phyloP scores from a whole-genome alignment of 2,113 vertebrate genomes.

The Carassius carassius region DNA sequence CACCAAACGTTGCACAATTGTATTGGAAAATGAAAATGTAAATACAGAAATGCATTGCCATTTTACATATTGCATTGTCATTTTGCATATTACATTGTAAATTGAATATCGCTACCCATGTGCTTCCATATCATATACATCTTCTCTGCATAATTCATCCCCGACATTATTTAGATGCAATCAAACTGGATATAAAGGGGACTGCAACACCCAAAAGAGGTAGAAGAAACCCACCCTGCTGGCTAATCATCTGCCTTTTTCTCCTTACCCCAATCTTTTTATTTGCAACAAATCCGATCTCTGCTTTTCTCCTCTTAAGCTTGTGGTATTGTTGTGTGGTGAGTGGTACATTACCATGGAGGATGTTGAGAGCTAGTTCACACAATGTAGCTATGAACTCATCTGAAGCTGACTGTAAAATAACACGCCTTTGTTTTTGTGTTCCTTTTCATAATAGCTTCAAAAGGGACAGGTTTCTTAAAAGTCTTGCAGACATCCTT shows the following conservation, averaged over 20 bases:
- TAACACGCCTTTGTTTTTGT: neutral
- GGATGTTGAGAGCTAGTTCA: constrained; percentile 8
- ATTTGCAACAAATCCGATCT: neutral
- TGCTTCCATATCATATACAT: no score
- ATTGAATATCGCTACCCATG: no score
- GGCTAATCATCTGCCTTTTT: neutral
- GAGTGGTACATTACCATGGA: neutral
- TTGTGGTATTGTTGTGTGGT: neutral
- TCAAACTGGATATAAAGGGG: neutral
- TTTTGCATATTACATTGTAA: no score
- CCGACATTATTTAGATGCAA: neutral
- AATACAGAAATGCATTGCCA: no score
- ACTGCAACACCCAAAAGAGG: neutral
- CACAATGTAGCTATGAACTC: neutral
- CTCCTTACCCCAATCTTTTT: neutral
- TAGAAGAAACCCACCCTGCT: neutral
- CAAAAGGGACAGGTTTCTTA: constrained; percentile 16
- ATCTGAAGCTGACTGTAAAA: neutral
- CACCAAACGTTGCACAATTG: no score
- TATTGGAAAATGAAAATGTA: no score
- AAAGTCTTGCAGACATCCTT: constrained; percentile 22
- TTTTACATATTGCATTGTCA: no score
- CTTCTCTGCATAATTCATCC: neutral
- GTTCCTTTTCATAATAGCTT: constrained; percentile 16
- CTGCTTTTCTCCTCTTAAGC: neutral